Evolutionary conservation across 2,113 vertebrate genomes (phyloP), one percentile per base, ranked within the genome.

Genomic region (Eurypyga helias): DNA sequence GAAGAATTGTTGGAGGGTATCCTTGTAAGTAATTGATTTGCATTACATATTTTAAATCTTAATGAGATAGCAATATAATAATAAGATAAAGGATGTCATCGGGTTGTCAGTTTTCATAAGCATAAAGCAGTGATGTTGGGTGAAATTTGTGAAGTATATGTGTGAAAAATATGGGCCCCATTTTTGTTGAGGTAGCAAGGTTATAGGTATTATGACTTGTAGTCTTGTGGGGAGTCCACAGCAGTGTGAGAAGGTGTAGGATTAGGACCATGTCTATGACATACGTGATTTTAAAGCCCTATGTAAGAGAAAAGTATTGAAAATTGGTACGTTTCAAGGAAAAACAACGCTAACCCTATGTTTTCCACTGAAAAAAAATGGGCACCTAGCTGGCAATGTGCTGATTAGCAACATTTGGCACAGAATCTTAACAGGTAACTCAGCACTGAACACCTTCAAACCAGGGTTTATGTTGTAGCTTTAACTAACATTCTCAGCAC

Each of bases 11-110:
- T 92, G 70, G 93, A 96, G 64, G 73, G 91, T 85, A 66, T 80
- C 78, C 77, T 25, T 86, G 97, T 97, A 97, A 97, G 97, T 97
- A 97, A 92, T 46, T 58, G 66, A 80, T 85, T 94, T 51, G 3
- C 89, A 34, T 94, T 90, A 21, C 7, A 0, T 57, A 28, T 87
- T 94, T 96, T 73, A 65, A 94, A 89, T 94, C 41, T 81, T 71
- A 86, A 77, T 62, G 80, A 90, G 67, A 23, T 61, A 87, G 48
- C 51, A 21, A 60, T 23, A 19, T 52, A 61, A 43, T 72, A 72
- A 72, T 48, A 36, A 79, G 75, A 61, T 62, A 55, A 75, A 85
- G 51, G 45, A 95, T 96, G 86, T 86, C 82, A 81, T 78, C 29
- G 2, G 58, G 64, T 52, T 92, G 83, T 89, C 41, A 69, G 36